Evolutionary conservation across 2,113 vertebrate genomes (phyloP), one percentile per base, ranked within the genome.

Genomic region (Gnathonemus longibarbis): DNA sequence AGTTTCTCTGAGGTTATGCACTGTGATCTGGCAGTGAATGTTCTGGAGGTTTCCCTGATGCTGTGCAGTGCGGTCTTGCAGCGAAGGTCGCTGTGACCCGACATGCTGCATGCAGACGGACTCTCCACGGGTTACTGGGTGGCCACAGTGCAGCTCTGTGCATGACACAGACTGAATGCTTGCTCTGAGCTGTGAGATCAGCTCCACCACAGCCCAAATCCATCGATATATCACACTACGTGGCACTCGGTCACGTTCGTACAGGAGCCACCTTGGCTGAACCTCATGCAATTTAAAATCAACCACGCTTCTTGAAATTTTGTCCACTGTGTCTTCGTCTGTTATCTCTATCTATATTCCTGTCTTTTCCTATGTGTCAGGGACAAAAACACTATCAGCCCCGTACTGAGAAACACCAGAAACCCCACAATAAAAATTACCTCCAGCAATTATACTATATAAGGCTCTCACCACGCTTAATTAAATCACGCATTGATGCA

Each of bases 401-500:
- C 39, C 11, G 3, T 19, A 42, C 77, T 42, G 35, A 83, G 15
- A 83, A 45, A 42, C 3, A 21, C 35, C 19, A 17, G 3, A 39
- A 45, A 24, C 7, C 2, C 39, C 19, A 45, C 45, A 83, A 83
- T 42, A 19, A 46, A 84, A 46, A 84, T 84, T 3, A 46, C 8
- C 80, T 24, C 3, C 19, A 24, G 21, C 5, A 84, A 84, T 48
- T 84, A 21, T 19, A 84, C 80, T 84, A 39, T 45, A 24, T 42
- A 17, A 31, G 85, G 62, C 31, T 66, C 39, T 77, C 17, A 42
- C 58, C 84, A 90, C 27, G 48, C 27, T 27, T 77, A 77, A 90
- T 88, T 90, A 88, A 88, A 83, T 90, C 66, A 50, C 31, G 21
- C 66, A 88, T 31, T 15, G 27, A 35, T 13, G 31, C 27, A 31